Percentiles rank a stretch among this genome's conserved stretches.
Evolutionary conservation across 2,113 vertebrate genomes (phyloP).

Genomic region (Paradisaea rubra): DNA sequence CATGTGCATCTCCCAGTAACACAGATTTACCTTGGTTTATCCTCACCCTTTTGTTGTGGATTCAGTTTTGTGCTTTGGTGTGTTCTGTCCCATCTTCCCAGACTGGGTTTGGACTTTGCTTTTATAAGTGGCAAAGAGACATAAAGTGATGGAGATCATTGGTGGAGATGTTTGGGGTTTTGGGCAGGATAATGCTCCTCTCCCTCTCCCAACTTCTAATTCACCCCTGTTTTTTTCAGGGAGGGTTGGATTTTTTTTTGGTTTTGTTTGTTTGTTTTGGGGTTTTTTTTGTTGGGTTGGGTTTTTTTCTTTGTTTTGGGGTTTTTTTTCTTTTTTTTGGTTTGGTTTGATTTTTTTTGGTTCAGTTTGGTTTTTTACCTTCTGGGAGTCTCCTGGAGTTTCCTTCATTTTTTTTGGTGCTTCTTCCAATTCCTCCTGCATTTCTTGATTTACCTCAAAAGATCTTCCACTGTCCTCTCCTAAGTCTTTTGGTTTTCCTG

Average conservation of each 20-base stretch:
- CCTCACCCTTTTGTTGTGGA: neutral
- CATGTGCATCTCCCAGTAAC: neutral
- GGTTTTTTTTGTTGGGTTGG: neutral
- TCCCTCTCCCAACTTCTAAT: neutral
- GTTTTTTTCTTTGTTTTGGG: neutral
- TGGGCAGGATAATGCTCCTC: neutral
- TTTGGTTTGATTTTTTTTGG: neutral
- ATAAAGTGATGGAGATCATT: neutral
- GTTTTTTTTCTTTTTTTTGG: neutral
- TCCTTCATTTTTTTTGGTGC: neutral
- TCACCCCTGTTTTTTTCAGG: neutral
- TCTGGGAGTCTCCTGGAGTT: neutral
- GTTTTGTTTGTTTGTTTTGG: neutral
- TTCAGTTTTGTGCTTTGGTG: neutral
- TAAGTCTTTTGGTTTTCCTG: neutral
- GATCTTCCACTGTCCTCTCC: neutral
- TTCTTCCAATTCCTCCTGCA: neutral
- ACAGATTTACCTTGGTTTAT: neutral
- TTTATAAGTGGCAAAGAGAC: neutral
- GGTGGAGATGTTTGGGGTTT: rapidly evolving
- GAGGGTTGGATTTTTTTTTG: neutral
- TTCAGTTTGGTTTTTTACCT: neutral
- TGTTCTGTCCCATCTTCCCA: neutral
- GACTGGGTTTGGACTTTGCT: neutral
- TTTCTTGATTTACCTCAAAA: neutral